phyloP scores from a whole-genome alignment of 2,113 vertebrate genomes.

The Archilochus colubris region DNA sequence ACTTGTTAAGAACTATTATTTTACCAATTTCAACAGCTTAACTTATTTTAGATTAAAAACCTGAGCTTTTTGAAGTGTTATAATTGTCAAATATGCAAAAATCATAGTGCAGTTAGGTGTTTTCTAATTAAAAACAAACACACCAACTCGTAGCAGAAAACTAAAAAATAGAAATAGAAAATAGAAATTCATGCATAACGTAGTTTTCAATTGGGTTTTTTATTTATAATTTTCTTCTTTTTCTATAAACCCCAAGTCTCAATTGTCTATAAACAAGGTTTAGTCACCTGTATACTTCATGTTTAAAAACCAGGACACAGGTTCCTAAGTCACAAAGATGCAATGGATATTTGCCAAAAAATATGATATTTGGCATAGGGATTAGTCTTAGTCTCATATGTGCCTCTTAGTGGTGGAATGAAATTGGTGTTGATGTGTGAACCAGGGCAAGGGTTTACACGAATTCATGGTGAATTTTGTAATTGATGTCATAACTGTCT shows the following conservation, averaged over 20 bases:
- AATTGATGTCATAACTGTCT: slow-evolving; percentile 31
- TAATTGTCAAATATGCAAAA: neutral
- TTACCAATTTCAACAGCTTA: neutral
- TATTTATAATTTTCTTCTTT: neutral
- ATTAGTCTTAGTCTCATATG: neutral
- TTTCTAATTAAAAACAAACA: neutral
- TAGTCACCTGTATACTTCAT: neutral
- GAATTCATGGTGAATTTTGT: slow-evolving; percentile 28
- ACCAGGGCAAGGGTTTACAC: neutral
- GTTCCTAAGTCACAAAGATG: neutral
- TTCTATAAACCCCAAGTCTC: neutral
- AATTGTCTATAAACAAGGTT: neutral
- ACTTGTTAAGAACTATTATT: neutral
- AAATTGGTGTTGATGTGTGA: slow-evolving; percentile 53
- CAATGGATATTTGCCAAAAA: neutral
- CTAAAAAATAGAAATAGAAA: neutral
- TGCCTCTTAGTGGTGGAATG: neutral
- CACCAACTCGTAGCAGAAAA: neutral
- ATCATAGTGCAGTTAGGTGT: neutral
- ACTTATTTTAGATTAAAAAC: neutral
- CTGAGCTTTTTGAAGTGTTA: neutral
- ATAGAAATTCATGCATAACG: neutral
- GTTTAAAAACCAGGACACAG: neutral
- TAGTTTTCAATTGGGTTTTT: neutral
- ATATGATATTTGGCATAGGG: neutral